Evolutionary conservation across 2,888 invertebrate genomes (phyloP).

Genomic region (Beris chalybata): DNA sequence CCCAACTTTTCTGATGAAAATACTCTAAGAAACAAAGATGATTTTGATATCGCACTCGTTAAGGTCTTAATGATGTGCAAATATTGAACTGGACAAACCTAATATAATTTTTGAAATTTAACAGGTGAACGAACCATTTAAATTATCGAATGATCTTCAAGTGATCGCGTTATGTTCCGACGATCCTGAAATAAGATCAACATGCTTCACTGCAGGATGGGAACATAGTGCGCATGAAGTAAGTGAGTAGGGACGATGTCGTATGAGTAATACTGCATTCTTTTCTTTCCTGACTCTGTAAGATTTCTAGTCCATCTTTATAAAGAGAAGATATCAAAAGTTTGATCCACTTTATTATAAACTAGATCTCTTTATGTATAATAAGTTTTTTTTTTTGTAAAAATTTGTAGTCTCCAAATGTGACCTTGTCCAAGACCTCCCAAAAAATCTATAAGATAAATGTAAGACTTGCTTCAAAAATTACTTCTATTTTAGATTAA

Average conservation of each 20-base stretch:
- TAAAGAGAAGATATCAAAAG: background rate
- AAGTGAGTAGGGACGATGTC: background rate
- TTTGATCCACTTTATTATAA: background rate
- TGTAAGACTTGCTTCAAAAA: too few species aligned
- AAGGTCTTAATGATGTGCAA: background rate
- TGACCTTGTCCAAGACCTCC: too few species aligned
- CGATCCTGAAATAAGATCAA: background rate
- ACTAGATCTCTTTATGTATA: too few species aligned
- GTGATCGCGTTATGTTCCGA: background rate
- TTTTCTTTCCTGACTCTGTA: background rate
- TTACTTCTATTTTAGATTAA: too few species aligned
- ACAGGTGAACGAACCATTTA: background rate
- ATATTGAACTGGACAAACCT: background rate
- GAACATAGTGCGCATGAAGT: background rate
- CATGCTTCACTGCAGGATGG: conserved; percentile 1
- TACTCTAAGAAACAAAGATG: too few species aligned
- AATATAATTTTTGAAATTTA: background rate
- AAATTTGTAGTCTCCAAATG: too few species aligned
- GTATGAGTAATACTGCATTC: too few species aligned
- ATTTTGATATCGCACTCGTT: too few species aligned
- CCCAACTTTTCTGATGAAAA: too few species aligned
- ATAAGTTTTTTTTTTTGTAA: too few species aligned
- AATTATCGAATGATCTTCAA: background rate
- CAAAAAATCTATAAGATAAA: too few species aligned
- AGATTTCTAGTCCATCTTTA: background rate